phyloP scores from a whole-genome alignment of 2,113 vertebrate genomes.

The Chaetorhynchus papuensis region DNA sequence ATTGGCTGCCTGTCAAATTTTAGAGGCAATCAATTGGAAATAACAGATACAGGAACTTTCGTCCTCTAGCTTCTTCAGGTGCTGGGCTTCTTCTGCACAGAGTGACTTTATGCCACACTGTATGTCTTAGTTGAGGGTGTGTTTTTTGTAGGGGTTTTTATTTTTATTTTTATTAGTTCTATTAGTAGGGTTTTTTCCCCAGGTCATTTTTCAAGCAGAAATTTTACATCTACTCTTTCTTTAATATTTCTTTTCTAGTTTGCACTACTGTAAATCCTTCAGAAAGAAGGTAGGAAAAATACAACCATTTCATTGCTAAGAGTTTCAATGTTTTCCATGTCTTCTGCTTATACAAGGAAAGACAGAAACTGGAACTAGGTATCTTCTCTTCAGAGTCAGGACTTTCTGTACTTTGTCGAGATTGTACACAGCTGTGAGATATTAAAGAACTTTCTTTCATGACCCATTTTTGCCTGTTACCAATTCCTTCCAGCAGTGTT shows the following conservation, averaged over 20 bases:
- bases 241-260: background rate
- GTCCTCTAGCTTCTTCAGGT: background rate
- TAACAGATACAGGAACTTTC: background rate
- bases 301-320: background rate
- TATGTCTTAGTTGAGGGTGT: background rate
- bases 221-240: background rate
- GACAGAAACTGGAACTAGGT: background rate
- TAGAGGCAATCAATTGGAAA: background rate
- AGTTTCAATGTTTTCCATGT: background rate
- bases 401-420: background rate
- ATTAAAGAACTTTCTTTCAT: background rate
- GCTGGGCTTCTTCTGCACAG: background rate
- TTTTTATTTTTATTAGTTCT: background rate
- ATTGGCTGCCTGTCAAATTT: background rate
- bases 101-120: background rate
- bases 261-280: background rate
- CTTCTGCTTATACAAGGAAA: background rate
- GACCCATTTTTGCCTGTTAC: background rate
- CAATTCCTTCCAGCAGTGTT: background rate
- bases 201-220: background rate
- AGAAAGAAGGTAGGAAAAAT: background rate
- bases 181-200: rapidly evolving
- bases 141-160: rapidly evolving
- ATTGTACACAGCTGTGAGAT: background rate
- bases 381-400: background rate